Evolutionary conservation across 2,888 invertebrate genomes (phyloP), one percentile per base, ranked within the genome.

Genomic region (Sepiola atlantica): DNA sequence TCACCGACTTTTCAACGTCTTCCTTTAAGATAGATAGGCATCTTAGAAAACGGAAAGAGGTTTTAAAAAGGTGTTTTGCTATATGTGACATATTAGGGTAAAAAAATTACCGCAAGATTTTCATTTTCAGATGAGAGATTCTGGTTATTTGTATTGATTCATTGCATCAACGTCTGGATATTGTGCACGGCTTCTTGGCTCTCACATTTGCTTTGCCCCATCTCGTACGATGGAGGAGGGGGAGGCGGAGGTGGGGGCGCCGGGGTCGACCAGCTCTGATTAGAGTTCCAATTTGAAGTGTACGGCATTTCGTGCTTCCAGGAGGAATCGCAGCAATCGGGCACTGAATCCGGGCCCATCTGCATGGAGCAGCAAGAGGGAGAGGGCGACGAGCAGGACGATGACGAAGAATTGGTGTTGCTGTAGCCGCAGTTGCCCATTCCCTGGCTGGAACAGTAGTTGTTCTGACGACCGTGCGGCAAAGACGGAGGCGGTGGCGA

Each of bases 171-270:
- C 54, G 92, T 55, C 28, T 92, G 92, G 20, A 92, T 92, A 55
- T 92, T 92, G n/a, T 92, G 92, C 18, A 92, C 92, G 28, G 92
- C 92, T 55, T 92, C 92, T 28, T 92, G 92, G 92, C 92, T 92
- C 28, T 92, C 92, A 14, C 92, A 92, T 54, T 92, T 92, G 54
- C 92, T 92, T 28, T 92, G 92, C 0, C 92, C 55, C 55, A 55
- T 18, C 54, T 92, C 54, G 4, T 92, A 55, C 6, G 92, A 28
- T 92, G 92, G 28, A 24, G 92, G 92, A 16, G 90, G 90, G 16
- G 90, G 90, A 10, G 90, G 90, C 0, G 90, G 90, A n/a, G n/a
- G 90, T 8, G n/a, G 90, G 0, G 90, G 90, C 1, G 92, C 28
- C 28, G 45, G 92, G 77, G n/a, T 77, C 16, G 77, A 77, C 77